A percentile compares a stretch with the other conserved stretches of the same genome.
These are phyloP conservation scores for Corythucha ciliata DNA, from an alignment of 2,888 invertebrate genomes.

Conservation along the genomic window DNA sequence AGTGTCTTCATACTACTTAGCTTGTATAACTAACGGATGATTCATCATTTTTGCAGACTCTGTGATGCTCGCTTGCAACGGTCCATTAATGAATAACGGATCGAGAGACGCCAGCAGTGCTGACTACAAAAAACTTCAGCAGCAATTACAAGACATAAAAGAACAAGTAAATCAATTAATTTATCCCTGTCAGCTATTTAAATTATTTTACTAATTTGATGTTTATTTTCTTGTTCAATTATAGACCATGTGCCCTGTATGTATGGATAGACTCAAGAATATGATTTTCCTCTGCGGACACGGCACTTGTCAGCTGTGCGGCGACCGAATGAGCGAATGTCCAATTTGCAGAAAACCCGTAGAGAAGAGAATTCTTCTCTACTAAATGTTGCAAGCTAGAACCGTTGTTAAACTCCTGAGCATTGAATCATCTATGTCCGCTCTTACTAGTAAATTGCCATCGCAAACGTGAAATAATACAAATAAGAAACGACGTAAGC, in stretches of 20 bases:
- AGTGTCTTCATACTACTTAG: neutral
- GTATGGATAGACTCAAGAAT: constrained; percentile 93
- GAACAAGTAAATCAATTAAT: constrained; percentile 63
- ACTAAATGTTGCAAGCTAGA: no score
- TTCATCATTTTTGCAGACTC: constrained; percentile 11
- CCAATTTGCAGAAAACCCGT: constrained; percentile 96
- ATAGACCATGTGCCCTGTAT: constrained; percentile 92
- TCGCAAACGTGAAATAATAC: no score
- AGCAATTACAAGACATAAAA: constrained; percentile 93
- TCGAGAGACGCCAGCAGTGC: constrained; percentile 56
- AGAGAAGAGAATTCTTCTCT: constrained; percentile 88
- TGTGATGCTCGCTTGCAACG: constrained; percentile 19
- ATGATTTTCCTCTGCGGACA: constrained; percentile 98
- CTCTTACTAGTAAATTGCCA: no score
- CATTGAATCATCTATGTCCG: no score
- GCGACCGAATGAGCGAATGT: constrained; percentile 93
- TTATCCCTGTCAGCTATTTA: neutral
- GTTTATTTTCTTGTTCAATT: neutral
- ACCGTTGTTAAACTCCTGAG: no score
- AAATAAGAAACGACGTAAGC: no score
- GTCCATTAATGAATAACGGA: constrained; percentile 54
- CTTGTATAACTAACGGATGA: no score
- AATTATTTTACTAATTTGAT: neutral
- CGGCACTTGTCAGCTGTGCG: constrained; percentile 97
- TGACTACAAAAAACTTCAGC: constrained; percentile 83